Conservation (phyloP, 2,113 vertebrate genomes). For the Ia io region DNA sequence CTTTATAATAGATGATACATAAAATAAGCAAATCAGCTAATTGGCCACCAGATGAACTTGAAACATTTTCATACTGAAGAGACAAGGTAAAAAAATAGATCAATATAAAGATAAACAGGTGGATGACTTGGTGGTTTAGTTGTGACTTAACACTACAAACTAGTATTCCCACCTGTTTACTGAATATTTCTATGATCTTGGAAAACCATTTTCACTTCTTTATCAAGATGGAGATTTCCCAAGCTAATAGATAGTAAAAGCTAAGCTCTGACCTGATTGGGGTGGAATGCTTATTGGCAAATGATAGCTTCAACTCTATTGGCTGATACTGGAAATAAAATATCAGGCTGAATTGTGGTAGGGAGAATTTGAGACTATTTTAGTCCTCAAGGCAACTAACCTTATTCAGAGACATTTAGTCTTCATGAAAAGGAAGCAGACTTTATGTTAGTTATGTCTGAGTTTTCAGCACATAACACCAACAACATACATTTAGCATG, state of each 20-base stretch:
- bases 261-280: not conserved
- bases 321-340: not conserved
- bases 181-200: not conserved
- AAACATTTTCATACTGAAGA: not conserved
- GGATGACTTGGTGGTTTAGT: not conserved
- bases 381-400: not conserved
- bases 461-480: not conserved
- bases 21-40: not conserved
- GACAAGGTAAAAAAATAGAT: not conserved
- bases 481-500: not conserved
- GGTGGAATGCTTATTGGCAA: not conserved
- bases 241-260: not conserved
- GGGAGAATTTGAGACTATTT: not conserved
- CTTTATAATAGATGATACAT: conserved; percentile 3
- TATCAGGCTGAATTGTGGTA: not conserved
- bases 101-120: not conserved
- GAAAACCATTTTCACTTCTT: not conserved
- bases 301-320: not conserved
- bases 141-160: not conserved
- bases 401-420: not conserved
- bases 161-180: not conserved
- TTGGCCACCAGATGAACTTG: not conserved
- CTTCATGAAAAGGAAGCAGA: not conserved
- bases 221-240: not conserved
- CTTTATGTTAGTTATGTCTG: not conserved